phyloP scores from a whole-genome alignment of 2,888 invertebrate species.

The Antitype chi region DNA sequence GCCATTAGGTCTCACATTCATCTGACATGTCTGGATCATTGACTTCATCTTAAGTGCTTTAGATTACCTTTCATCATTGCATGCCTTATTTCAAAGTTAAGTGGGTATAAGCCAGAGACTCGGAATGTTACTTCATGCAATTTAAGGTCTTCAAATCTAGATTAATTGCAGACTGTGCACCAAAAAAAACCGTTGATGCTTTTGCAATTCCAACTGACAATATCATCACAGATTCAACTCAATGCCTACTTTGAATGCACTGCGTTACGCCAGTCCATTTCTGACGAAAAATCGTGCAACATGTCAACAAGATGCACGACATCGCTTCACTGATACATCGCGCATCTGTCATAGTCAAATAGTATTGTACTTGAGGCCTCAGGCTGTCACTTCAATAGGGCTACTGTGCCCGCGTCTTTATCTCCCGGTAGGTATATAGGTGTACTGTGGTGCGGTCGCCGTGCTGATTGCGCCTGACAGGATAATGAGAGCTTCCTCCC shows the following conservation, averaged over 20 bases:
- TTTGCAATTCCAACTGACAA: neutral
- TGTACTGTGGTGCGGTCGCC: constrained; percentile 73
- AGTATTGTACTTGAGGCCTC: constrained; percentile 63
- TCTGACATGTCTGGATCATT: constrained; percentile 30
- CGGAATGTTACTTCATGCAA: neutral
- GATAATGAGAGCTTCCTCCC: constrained; percentile 90
- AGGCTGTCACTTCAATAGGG: constrained; percentile 67
- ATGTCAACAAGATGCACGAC: constrained; percentile 46
- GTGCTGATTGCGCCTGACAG: constrained; percentile 88
- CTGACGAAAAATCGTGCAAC: constrained; percentile 40
- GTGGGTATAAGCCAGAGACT: constrained; percentile 3
- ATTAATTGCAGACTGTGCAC: neutral
- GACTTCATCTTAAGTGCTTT: constrained; percentile 27
- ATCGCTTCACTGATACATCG: constrained; percentile 10
- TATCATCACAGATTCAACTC: neutral
- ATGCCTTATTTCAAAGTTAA: constrained; percentile 13
- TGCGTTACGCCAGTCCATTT: constrained; percentile 32
- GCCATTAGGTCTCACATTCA: constrained; percentile 26
- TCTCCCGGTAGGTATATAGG: constrained; percentile 69
- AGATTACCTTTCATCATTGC: constrained; percentile 21
- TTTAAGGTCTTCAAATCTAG: neutral
- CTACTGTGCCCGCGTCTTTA: constrained; percentile 74
- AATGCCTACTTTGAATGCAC: neutral
- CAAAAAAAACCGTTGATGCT: neutral
- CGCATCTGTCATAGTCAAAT: constrained; percentile 60